Evolutionary conservation across 2,797 vertebrate species (phyloP), one percentile per base, ranked within the genome.

Genomic region (Vireo griseus): DNA sequence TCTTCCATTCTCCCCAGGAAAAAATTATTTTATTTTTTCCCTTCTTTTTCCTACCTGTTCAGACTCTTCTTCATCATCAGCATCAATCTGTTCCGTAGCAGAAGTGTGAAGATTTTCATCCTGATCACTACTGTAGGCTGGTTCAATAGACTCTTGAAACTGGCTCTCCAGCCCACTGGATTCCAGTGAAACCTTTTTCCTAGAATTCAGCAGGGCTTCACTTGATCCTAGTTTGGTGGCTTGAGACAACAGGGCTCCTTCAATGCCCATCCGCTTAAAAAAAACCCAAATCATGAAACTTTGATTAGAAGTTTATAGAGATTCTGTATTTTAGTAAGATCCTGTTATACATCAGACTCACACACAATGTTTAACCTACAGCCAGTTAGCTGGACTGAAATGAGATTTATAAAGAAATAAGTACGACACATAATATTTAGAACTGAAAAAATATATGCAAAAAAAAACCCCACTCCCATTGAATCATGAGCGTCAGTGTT

Each of bases 1-100:
- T 58, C 13, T 79, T 79, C 22, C 26, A 67, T 63, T 21, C 44
- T 69, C 16, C 10, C 3, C 5, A 28, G 15, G 19, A 35, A 58
- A 86, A 87, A 67, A 45, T 0, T 1, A 44, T 55, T 66, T 71
- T 50, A 8, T 31, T 39, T 62, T 52, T 18, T 0, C 16, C 7
- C 3, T 1, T 22, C 8, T 77, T 90, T 80, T 50, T 59, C 97
- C 96, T 89, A 99, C 99, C 97, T 98, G 96, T 89, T 98, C 98
- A 76, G 97, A 98, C 35, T 98, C 98, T 73, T 99, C 98, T 90
- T 99, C 98, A 92, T 99, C 98, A 80, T 99, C 98, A 51, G 98
- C 98, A 90, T 99, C 98, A 73, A 97, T 98, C 82, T 98, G 98
- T 90, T 99, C 98, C 0, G 87, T 90, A 90, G 98, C 97, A 55